phyloP scores from a whole-genome alignment of 2,888 invertebrate genomes.

The Mesorhabditis belari region DNA sequence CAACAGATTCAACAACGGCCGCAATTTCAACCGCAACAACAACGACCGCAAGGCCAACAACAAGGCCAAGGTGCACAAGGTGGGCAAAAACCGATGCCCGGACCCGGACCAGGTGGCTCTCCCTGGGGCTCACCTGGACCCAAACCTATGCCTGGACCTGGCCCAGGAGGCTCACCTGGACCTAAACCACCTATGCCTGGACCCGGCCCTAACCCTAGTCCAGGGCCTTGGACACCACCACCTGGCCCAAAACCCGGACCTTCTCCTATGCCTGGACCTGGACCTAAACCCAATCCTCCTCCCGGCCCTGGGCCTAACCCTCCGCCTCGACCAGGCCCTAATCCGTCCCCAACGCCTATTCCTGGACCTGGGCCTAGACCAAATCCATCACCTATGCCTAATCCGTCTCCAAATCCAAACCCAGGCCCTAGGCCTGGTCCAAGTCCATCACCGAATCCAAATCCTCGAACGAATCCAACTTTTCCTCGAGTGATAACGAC shows the following conservation, averaged over 20 bases:
- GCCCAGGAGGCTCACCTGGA: not conserved
- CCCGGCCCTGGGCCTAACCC: not conserved
- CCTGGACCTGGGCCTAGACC: not conserved
- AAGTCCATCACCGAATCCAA: not conserved
- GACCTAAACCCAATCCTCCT: not conserved
- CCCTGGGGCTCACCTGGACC: not conserved
- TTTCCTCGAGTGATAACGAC: not conserved
- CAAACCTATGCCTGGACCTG: not conserved
- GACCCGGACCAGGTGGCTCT: not conserved
- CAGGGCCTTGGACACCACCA: not conserved
- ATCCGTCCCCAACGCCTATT: not conserved
- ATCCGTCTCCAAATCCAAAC: not conserved
- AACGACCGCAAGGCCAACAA: not conserved
- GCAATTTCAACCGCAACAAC: not conserved
- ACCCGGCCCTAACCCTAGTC: not conserved
- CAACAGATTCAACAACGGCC: not conserved
- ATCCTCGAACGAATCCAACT: not conserved
- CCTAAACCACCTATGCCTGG: not conserved
- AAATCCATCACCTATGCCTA: not conserved
- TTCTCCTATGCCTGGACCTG: not conserved
- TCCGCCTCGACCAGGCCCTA: not conserved
- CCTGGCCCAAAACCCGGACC: not conserved
- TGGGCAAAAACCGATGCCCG: not conserved
- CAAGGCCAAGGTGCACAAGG: not conserved
- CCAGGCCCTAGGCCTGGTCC: not conserved